These are phyloP conservation scores for Choristoneura rosaceana DNA, from an alignment of 2,888 invertebrate species.

Conservation along the genomic window DNA sequence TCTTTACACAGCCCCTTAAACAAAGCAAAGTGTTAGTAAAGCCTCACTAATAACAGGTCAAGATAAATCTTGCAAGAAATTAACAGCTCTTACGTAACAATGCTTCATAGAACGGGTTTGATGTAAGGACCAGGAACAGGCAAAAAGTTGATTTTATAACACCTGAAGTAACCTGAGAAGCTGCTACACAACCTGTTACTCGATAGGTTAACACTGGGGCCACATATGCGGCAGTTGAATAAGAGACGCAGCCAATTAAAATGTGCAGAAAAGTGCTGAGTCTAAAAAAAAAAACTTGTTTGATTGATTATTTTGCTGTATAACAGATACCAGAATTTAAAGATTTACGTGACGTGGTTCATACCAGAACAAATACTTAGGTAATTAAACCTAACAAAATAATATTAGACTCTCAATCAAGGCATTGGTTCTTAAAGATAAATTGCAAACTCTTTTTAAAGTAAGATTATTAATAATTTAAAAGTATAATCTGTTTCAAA, in stretches of 20 bases:
- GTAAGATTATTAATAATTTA: background rate
- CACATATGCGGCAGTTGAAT: background rate
- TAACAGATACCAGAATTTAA: too few relatives aligned
- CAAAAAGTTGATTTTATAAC: constrained; percentile 39
- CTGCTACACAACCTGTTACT: constrained; percentile 20
- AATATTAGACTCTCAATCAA: too few relatives aligned
- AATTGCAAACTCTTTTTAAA: too few relatives aligned
- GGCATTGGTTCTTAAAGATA: too few relatives aligned
- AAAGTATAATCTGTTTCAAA: background rate
- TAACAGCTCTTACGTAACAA: constrained; percentile 63
- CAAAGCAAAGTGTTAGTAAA: constrained; percentile 11
- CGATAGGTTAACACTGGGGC: constrained; percentile 23
- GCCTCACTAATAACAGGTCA: constrained; percentile 36
- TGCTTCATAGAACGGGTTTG: constrained; percentile 56
- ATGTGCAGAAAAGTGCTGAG: too few relatives aligned
- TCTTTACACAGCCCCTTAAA: background rate
- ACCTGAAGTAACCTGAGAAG: constrained; percentile 21
- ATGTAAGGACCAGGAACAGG: constrained; percentile 60
- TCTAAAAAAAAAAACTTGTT: too few relatives aligned
- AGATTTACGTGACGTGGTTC: background rate
- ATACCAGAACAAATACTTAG: background rate
- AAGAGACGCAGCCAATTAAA: background rate
- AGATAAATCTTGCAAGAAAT: constrained; percentile 19
- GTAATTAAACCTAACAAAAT: too few relatives aligned
- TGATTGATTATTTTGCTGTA: too few relatives aligned